Percentiles rank a stretch among this genome's conserved stretches.
These are phyloP conservation scores for Eucera pruinosa DNA, from an alignment of 2,888 invertebrate genomes.

Conservation along the genomic window DNA sequence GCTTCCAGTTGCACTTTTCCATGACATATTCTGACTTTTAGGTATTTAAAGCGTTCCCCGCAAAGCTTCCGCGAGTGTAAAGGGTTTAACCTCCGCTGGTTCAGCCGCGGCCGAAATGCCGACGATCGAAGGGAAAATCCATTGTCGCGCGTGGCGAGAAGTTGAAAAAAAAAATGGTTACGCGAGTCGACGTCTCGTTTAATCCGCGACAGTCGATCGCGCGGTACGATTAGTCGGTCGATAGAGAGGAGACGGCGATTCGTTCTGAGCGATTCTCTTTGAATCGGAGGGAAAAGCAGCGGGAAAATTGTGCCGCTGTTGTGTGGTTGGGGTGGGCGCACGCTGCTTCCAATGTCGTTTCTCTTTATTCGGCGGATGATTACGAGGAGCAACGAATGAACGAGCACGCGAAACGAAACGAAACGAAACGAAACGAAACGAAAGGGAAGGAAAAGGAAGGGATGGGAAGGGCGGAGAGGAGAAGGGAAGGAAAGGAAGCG, in stretches of 20 bases:
- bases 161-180: too few relatives aligned
- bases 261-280: background rate
- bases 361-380: slow-evolving; percentile 47
- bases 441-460: slow-evolving; percentile 32
- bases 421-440: slow-evolving; percentile 1
- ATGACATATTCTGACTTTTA: too few relatives aligned
- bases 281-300: background rate
- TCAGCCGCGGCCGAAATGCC: too few relatives aligned
- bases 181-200: background rate
- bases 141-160: too few relatives aligned
- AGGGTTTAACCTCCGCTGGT: too few relatives aligned
- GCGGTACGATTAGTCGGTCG: slow-evolving; percentile 2
- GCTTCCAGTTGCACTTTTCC: too few relatives aligned
- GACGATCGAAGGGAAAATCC: too few relatives aligned
- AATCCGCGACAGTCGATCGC: background rate
- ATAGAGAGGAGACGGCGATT: background rate
- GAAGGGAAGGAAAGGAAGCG: slow-evolving; percentile 42
- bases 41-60: too few relatives aligned
- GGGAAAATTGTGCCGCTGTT: slow-evolving; percentile 24
- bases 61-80: too few relatives aligned
- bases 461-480: slow-evolving; percentile 28
- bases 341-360: slow-evolving; percentile 35
- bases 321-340: background rate
- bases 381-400: slow-evolving; percentile 45
- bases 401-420: slow-evolving; percentile 26